Evolutionary conservation across 1,140 invertebrate genomes (phyloP).

Genomic region (Hylyphantes graminicola): DNA sequence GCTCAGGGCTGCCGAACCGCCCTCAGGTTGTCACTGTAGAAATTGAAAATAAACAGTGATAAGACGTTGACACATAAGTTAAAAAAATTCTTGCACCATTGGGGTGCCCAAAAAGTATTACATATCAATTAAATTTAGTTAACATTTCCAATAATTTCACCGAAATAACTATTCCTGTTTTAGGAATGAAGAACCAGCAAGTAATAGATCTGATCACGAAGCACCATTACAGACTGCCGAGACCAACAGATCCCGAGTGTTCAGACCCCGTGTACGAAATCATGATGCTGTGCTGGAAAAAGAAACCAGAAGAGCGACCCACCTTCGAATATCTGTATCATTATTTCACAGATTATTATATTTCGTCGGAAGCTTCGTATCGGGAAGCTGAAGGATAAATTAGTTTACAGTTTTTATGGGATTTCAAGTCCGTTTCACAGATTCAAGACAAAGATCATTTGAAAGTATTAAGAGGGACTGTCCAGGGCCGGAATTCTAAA

Average conservation of each 20-base stretch:
- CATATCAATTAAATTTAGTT: no score
- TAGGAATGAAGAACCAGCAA: conserved; percentile 91
- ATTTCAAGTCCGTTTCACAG: no score
- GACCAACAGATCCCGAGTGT: conserved; percentile 73
- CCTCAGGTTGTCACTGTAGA: no score
- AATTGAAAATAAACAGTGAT: not conserved
- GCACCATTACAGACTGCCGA: conserved; percentile 94
- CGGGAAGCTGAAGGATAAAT: conserved; percentile 76
- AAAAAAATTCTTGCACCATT: no score
- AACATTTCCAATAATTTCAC: no score
- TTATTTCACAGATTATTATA: conserved; percentile 96
- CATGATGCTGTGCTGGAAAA: conserved; percentile 94
- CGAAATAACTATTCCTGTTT: conserved; percentile 54
- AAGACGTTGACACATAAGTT: no score
- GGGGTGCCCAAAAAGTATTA: no score
- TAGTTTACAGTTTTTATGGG: no score
- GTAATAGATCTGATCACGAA: conserved; percentile 92
- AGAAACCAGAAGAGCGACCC: conserved; percentile 89
- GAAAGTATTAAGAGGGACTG: no score
- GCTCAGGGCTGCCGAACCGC: no score
- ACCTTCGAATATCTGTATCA: conserved; percentile 97
- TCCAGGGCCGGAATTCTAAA: no score
- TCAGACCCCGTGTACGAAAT: conserved; percentile 92
- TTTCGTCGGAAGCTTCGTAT: conserved; percentile 92
- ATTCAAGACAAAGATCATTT: no score